These are phyloP conservation scores for Choloepus hoffmanni DNA, from an alignment of 2,113 vertebrate genomes.

Conservation along the genomic window DNA sequence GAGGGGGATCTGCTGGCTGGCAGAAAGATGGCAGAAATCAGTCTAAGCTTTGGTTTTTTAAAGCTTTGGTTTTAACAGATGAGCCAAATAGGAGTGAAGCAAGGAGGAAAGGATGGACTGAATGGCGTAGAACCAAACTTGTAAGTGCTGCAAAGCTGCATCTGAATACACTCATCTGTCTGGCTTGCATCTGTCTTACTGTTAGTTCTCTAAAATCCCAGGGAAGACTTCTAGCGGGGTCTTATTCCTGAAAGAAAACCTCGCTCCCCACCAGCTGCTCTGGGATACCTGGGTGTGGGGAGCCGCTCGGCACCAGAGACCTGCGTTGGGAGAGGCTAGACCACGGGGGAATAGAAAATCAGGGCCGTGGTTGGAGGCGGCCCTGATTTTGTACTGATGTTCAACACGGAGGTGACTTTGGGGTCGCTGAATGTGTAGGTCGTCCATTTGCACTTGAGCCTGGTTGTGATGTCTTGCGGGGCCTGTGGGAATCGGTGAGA, in stretches of 20 bases:
- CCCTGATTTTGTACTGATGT: not conserved
- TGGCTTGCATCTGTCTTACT: not conserved
- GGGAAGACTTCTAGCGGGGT: not conserved
- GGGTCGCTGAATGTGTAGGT: not conserved
- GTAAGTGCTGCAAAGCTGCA: not conserved
- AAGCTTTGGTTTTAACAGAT: slow-evolving; percentile 7
- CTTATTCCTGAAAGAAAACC: not conserved
- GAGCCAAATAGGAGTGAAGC: not conserved
- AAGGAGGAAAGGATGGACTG: not conserved
- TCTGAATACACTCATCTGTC: rapidly evolving
- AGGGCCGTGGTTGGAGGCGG: rapidly evolving
- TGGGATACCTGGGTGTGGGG: not conserved
- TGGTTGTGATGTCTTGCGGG: too few species aligned
- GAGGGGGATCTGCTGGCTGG: not conserved
- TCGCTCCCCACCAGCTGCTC: rapidly evolving
- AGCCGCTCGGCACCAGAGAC: not conserved
- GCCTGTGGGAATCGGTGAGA: not conserved
- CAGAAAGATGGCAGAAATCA: not conserved
- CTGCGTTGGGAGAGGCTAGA: not conserved
- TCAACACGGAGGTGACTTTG: not conserved
- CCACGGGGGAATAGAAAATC: not conserved
- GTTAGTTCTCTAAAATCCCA: not conserved
- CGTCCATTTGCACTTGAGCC: not conserved
- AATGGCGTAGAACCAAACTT: rapidly evolving
- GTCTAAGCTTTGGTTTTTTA: too few species aligned